phyloP scores from a whole-genome alignment of 2,797 vertebrate species.

The Anas flavirostris region DNA sequence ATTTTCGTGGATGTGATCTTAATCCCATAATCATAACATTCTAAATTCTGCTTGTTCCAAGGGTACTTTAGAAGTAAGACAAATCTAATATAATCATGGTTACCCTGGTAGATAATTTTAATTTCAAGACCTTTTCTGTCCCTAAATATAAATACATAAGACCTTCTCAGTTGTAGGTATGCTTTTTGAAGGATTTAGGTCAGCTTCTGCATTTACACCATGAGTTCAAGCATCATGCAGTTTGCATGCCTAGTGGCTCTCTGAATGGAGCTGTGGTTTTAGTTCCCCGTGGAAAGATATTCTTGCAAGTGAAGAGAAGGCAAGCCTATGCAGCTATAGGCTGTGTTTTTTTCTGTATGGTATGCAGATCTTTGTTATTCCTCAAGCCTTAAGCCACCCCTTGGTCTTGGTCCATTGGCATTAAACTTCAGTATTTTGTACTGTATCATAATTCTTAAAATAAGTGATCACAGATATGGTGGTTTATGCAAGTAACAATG shows the following conservation, averaged over 20 bases:
- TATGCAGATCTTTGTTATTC: not conserved
- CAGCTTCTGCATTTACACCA: not conserved
- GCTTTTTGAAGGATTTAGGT: not conserved
- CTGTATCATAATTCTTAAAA: not conserved
- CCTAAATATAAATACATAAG: not conserved
- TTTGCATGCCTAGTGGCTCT: not conserved
- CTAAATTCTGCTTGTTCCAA: not conserved
- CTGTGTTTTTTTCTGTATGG: not conserved
- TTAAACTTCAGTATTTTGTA: not conserved
- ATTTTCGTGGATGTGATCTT: not conserved
- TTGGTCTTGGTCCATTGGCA: not conserved
- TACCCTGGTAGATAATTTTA: not conserved
- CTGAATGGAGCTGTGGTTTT: not conserved
- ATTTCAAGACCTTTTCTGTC: not conserved
- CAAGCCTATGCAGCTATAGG: not conserved
- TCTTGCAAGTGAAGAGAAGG: not conserved
- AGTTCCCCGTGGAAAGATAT: not conserved
- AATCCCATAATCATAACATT: not conserved
- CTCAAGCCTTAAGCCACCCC: not conserved
- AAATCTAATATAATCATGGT: not conserved
- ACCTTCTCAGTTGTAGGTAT: not conserved
- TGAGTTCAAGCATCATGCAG: not conserved
- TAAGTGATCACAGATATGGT: not conserved
- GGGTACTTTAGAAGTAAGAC: not conserved
- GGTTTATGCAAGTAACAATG: not conserved